Conservation (phyloP, 2,797 vertebrate species). For the Platyrinchus mystaceus region DNA sequence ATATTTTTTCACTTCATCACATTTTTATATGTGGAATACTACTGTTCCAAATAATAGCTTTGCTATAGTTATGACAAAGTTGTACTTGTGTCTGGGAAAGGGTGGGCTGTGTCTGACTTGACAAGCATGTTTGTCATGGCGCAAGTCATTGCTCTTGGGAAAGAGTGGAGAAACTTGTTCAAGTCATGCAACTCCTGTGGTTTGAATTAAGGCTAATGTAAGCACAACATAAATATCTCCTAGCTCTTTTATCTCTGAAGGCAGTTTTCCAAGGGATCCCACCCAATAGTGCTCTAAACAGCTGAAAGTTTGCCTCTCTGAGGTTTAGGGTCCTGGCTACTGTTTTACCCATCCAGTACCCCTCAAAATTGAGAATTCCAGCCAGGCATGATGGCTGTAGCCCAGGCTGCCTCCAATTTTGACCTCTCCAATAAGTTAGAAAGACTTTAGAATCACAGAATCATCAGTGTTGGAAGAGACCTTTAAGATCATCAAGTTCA, state of each 20-base stretch:
- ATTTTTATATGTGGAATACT: background rate
- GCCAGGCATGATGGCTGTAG: background rate
- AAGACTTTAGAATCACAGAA: background rate
- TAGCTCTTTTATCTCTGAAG: background rate
- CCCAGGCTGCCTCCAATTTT: background rate
- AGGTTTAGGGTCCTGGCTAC: background rate
- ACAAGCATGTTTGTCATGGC: background rate
- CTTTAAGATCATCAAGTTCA: background rate
- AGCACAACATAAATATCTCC: background rate
- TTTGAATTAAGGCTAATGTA: background rate
- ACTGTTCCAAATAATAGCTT: background rate
- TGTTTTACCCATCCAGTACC: background rate
- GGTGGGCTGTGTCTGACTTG: background rate
- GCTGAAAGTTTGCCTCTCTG: background rate
- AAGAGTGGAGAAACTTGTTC: background rate
- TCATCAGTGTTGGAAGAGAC: background rate
- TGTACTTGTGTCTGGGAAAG: background rate
- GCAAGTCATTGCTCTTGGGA: background rate
- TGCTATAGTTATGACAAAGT: background rate
- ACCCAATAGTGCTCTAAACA: background rate
- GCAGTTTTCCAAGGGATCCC: background rate
- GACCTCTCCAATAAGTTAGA: background rate
- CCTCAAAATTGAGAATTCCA: background rate
- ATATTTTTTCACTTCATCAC: background rate
- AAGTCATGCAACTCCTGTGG: background rate